Evolutionary conservation across 2,113 vertebrate species (phyloP).

Genomic region (Sylvicapra grimmia): DNA sequence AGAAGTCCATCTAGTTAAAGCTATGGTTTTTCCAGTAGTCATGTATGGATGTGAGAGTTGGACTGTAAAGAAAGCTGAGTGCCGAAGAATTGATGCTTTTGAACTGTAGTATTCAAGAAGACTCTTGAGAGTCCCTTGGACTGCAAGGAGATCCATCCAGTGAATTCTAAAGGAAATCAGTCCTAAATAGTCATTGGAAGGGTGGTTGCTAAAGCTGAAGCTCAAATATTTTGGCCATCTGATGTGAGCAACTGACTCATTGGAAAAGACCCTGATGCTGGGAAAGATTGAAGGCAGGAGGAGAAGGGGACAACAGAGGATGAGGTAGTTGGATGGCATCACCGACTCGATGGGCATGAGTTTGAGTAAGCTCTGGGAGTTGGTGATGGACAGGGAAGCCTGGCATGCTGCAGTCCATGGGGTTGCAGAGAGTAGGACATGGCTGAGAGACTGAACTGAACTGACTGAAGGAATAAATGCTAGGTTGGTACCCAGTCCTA

Average conservation of each 20-base stretch:
- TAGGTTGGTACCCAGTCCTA: neutral
- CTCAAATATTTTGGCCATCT: neutral
- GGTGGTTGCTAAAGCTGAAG: neutral
- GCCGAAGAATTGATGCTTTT: neutral
- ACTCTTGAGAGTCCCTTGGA: neutral
- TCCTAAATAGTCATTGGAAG: neutral
- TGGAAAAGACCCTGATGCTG: neutral
- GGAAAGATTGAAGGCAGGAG: neutral
- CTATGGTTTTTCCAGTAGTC: neutral
- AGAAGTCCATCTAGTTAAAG: neutral
- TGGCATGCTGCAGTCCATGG: neutral
- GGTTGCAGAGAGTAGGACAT: neutral
- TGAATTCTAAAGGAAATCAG: neutral
- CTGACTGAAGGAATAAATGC: neutral
- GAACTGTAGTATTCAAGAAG: neutral
- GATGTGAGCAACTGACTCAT: neutral
- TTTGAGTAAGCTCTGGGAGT: neutral
- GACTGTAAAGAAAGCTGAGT: neutral
- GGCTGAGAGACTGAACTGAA: neutral
- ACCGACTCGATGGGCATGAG: accelerated
- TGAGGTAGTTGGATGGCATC: neutral
- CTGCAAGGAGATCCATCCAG: neutral
- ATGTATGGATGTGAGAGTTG: neutral
- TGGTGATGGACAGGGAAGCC: neutral
- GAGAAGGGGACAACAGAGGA: accelerated